Evolutionary conservation across 2,797 vertebrate species (phyloP), one percentile per base, ranked within the genome.

Genomic region (Enteromius argenteus): DNA sequence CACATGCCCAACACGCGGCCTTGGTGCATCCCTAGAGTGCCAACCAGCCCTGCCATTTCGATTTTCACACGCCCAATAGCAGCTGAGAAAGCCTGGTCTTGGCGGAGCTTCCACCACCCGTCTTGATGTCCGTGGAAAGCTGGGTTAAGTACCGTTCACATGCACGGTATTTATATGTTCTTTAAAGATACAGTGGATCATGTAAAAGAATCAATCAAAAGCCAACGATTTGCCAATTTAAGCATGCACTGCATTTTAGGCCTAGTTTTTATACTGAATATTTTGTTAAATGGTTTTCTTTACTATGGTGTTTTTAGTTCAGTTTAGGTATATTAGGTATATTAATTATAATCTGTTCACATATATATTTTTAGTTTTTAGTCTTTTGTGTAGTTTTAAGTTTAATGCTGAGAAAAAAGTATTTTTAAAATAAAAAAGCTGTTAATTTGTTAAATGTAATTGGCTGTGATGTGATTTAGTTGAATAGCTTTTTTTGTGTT

Each of bases 61-160:
- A 84, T 74, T 79, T 86, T 79, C 60, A 75, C 81, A 81, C 27
- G 30, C 75, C 85, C 74, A 64, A 73, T 44, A 51, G 27, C 39
- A 32, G 49, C 69, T 39, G n/a, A 78, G 21, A 37, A 58, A 68
- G 79, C 62, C 13, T 32, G 32, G 11, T 35, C 62, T 77, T 83
- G 81, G 73, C 62, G 5, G 66, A 44, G 35, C 13, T 77, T 83
- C 32, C 19, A 27, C 37, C 64, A 46, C 17, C 19, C 6, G 10
- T 58, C 23, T 68, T n/a, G 46, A 77, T 83, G 73, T 68, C 73
- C 46, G 7, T 77, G 37, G 81, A 66, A 76, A 51, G 81, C 71
- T 53, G 46, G 72, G 58, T 75, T 75, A 75, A 56, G 62, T 68
- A 66, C n/a, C 27, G 44, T 75, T 67, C n/a, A 75, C 58, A 83